A percentile compares a stretch with the other conserved stretches of the same genome.
These are phyloP conservation scores for Volucella zonaria DNA, from an alignment of 2,888 invertebrate species.

Conservation along the genomic window DNA sequence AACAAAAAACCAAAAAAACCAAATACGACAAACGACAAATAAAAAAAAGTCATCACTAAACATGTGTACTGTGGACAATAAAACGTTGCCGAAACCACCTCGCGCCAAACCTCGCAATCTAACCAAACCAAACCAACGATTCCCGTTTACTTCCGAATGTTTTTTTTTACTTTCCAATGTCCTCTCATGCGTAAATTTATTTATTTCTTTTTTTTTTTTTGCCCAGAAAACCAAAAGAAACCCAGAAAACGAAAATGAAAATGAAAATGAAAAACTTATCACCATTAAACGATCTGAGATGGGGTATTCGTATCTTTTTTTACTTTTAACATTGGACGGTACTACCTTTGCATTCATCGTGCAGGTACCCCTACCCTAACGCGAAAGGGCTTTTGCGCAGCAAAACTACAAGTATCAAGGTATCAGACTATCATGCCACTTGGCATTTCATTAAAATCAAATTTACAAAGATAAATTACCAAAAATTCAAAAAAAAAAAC, in stretches of 20 bases:
- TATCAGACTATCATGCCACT: slow-evolving; percentile 6
- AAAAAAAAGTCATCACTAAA: neutral
- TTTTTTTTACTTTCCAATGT: slow-evolving; percentile 14
- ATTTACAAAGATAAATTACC: slow-evolving; percentile 66
- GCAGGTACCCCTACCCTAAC: slow-evolving; percentile 5
- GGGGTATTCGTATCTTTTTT: slow-evolving; percentile 1
- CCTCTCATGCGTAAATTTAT: slow-evolving; percentile 57
- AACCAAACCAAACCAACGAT: slow-evolving; percentile 40
- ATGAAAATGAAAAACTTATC: slow-evolving; percentile 52
- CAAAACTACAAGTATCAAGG: neutral
- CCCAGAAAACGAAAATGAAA: neutral
- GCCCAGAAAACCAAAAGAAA: neutral
- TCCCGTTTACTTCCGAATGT: slow-evolving; percentile 41
- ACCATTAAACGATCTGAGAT: slow-evolving; percentile 51
- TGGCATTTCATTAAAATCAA: slow-evolving; percentile 69
- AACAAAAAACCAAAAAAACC: no score
- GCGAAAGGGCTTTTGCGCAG: neutral
- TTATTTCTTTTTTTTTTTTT: no score
- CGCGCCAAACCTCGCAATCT: slow-evolving; percentile 20
- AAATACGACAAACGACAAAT: slow-evolving; percentile 6
- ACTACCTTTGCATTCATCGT: neutral
- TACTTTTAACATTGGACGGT: slow-evolving; percentile 6
- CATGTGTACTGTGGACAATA: neutral
- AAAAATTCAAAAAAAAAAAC: slow-evolving; percentile 42
- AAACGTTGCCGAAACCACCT: neutral